These are phyloP conservation scores for Gymnobelideus leadbeateri DNA, from an alignment of 2,113 vertebrate genomes.

Conservation along the genomic window DNA sequence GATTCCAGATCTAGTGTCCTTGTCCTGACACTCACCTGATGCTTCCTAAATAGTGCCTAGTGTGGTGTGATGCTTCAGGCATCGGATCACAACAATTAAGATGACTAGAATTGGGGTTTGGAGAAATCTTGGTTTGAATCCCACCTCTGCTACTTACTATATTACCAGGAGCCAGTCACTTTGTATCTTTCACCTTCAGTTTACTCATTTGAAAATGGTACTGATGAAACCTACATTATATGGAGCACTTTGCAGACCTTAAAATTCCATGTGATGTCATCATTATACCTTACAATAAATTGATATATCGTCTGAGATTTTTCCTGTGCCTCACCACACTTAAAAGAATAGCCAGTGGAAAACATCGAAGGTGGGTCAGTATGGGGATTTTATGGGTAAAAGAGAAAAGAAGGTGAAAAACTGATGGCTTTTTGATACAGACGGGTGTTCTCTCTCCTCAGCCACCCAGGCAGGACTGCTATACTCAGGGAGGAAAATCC, in stretches of 20 bases:
- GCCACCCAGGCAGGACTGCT: not conserved
- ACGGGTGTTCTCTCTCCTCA: not conserved
- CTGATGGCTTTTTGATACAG: not conserved
- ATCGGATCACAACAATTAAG: not conserved
- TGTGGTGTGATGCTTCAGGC: not conserved
- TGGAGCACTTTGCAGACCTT: not conserved
- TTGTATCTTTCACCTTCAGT: not conserved
- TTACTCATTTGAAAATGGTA: not conserved
- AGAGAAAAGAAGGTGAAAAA: not conserved
- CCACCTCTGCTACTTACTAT: not conserved
- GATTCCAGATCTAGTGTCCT: not conserved
- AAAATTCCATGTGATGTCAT: not conserved
- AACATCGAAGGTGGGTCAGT: not conserved
- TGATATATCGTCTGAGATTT: not conserved
- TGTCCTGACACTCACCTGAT: not conserved
- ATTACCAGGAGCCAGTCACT: too few relatives aligned
- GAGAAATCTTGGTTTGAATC: not conserved
- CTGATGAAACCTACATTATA: not conserved
- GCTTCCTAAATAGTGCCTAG: not conserved
- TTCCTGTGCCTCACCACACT: not conserved
- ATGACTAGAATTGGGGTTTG: not conserved
- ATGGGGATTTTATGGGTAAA: not conserved
- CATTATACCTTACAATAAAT: not conserved
- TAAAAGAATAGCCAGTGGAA: not conserved
- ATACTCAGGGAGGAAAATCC: not conserved